Conservation (phyloP, 2,888 invertebrate genomes). For the Trichogramma dendrolimi region DNA sequence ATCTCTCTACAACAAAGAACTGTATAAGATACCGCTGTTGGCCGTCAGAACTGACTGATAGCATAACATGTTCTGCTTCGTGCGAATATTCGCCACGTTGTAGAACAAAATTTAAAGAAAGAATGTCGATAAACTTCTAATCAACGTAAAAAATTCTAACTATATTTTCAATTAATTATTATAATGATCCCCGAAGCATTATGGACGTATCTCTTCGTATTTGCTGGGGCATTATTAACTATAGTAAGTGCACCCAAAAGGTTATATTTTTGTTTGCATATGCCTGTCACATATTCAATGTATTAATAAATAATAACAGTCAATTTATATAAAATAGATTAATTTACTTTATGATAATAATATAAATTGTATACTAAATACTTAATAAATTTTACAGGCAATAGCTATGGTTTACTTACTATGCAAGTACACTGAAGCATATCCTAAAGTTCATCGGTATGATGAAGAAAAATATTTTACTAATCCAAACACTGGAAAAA, state of each 20-base stretch:
- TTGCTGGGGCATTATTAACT: conserved; percentile 3
- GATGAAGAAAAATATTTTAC: conserved; percentile 73
- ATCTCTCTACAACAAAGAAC: too few relatives aligned
- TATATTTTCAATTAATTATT: not conserved
- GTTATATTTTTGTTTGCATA: conserved; percentile 15
- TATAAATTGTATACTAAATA: too few relatives aligned
- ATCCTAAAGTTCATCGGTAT: conserved; percentile 64
- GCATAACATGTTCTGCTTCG: too few relatives aligned
- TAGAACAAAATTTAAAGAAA: too few relatives aligned
- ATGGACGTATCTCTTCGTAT: conserved; percentile 15
- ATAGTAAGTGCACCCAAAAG: conserved; percentile 18
- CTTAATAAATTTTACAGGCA: too few relatives aligned
- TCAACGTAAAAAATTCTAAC: conserved; percentile 2
- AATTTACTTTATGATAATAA: too few relatives aligned
- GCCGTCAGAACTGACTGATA: too few relatives aligned
- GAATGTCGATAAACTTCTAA: conserved; percentile 10
- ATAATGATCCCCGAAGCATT: conserved; percentile 16
- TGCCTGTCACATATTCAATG: too few relatives aligned
- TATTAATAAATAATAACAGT: too few relatives aligned
- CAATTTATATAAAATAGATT: too few relatives aligned
- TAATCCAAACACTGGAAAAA: conserved; percentile 59
- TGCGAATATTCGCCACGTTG: too few relatives aligned
- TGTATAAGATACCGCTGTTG: too few relatives aligned
- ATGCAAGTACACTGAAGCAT: conserved; percentile 39
- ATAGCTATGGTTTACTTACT: conserved; percentile 5